A percentile compares a stretch with the other conserved stretches of the same genome.
phyloP scores from a whole-genome alignment of 2,888 invertebrate species.

The Hypena proboscidalis region DNA sequence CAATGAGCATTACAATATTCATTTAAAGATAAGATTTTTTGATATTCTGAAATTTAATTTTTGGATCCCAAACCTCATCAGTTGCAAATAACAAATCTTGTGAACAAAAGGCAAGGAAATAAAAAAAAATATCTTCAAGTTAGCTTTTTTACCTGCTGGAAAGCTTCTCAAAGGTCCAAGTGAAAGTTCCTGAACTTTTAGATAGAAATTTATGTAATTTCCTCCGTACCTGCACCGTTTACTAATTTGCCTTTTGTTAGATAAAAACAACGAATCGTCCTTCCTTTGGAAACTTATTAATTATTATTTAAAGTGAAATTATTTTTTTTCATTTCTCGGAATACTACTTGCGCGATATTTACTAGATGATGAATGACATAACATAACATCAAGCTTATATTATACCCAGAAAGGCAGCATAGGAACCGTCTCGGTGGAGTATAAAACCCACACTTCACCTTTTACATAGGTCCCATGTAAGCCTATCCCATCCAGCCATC shows the following conservation, averaged over 20 bases:
- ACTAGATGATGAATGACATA: too few relatives aligned
- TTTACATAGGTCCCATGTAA: too few relatives aligned
- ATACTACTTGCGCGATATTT: too few relatives aligned
- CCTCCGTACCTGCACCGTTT: constrained; percentile 32
- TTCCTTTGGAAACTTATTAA: constrained; percentile 42
- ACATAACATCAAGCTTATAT: too few relatives aligned
- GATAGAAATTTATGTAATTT: constrained; percentile 47
- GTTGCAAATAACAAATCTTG: constrained; percentile 39
- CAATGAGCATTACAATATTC: constrained; percentile 18
- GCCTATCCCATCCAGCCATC: too few relatives aligned
- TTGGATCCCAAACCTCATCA: constrained; percentile 31
- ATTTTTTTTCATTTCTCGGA: too few relatives aligned
- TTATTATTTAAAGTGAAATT: too few relatives aligned
- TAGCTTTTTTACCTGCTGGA: constrained; percentile 19
- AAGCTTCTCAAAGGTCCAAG: constrained; percentile 1
- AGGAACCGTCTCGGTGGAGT: too few relatives aligned
- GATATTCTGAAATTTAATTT: constrained; percentile 39
- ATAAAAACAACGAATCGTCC: constrained; percentile 25
- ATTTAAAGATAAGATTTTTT: constrained; percentile 33
- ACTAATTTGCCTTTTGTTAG: constrained; percentile 41
- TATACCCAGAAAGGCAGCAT: too few relatives aligned
- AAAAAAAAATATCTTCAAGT: constrained; percentile 22
- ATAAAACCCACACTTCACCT: too few relatives aligned
- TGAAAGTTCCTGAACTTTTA: constrained; percentile 26
- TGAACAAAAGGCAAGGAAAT: constrained; percentile 20